These are phyloP conservation scores for Sphyrna mokarran DNA, from an alignment of 2,113 vertebrate genomes.

Conservation along the genomic window DNA sequence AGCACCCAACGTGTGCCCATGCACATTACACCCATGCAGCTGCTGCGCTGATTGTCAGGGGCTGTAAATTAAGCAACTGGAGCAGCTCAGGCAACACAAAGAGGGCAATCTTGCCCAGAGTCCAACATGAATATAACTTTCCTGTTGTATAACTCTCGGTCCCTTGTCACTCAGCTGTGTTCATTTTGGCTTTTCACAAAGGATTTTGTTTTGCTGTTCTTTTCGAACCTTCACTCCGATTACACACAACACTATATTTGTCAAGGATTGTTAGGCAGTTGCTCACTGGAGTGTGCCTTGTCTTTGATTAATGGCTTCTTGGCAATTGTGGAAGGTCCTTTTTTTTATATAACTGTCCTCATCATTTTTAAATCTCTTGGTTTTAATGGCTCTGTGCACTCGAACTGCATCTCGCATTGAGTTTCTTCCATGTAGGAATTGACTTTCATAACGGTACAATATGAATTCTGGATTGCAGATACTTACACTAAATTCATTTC, in stretches of 20 bases:
- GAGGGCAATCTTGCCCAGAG: background rate
- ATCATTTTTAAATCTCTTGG: background rate
- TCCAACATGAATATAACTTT: background rate
- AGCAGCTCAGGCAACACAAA: background rate
- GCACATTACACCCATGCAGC: background rate
- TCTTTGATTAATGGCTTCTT: background rate
- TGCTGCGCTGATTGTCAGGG: background rate
- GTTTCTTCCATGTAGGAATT: background rate
- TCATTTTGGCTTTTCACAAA: background rate
- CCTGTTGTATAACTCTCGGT: background rate
- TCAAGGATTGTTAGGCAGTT: background rate
- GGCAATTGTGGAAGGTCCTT: conserved; percentile 9
- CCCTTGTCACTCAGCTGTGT: background rate
- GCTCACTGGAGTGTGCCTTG: background rate
- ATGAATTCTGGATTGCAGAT: background rate
- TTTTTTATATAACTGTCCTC: background rate
- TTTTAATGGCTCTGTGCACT: background rate
- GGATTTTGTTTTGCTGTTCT: background rate
- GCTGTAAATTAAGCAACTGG: background rate
- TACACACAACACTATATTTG: background rate
- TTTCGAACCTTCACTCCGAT: background rate
- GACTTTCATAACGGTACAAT: background rate
- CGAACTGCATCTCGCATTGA: background rate
- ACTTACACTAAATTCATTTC: background rate
- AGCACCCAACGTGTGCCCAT: background rate